Percentiles rank a stretch among this genome's conserved stretches.
Conservation (phyloP, 2,797 vertebrate genomes). For the Parauchenoglanis ngamensis region DNA sequence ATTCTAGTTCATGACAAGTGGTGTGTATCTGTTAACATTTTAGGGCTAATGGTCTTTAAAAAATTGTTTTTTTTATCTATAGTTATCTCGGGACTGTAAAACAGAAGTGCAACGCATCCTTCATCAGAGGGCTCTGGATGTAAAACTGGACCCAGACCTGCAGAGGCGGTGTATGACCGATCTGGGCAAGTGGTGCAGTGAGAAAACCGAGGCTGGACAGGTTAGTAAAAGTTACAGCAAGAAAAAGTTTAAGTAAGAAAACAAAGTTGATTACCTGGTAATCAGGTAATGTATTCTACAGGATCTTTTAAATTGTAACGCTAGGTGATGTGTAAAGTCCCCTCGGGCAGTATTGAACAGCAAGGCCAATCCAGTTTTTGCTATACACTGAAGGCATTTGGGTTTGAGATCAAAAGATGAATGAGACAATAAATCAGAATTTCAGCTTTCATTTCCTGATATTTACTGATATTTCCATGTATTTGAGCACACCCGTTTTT, state of each 20-base stretch:
- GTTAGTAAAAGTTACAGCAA: conserved; percentile 59
- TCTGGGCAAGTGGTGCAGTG: conserved; percentile 96
- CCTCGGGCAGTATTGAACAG: background rate
- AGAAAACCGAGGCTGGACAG: conserved; percentile 91
- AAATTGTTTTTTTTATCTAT: conserved; percentile 8
- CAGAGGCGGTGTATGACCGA: conserved; percentile 95
- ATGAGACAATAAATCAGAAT: background rate
- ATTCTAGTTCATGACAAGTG: background rate
- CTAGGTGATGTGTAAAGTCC: background rate
- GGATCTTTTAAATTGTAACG: background rate
- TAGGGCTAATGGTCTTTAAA: background rate
- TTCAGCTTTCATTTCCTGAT: background rate
- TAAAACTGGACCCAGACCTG: conserved; percentile 91
- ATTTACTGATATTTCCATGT: background rate
- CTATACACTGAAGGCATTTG: background rate
- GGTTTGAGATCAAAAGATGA: background rate
- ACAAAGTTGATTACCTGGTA: background rate
- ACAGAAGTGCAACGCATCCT: conserved; percentile 95
- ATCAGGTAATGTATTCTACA: background rate
- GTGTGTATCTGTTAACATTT: background rate
- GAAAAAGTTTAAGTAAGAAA: background rate
- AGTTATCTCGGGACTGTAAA: conserved; percentile 94
- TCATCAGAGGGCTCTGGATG: conserved; percentile 94
- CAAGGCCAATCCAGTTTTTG: background rate
- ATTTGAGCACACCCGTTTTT: background rate